Evolutionary conservation across 2,113 vertebrate genomes (phyloP).

Genomic region (Poicephalus gulielmi): DNA sequence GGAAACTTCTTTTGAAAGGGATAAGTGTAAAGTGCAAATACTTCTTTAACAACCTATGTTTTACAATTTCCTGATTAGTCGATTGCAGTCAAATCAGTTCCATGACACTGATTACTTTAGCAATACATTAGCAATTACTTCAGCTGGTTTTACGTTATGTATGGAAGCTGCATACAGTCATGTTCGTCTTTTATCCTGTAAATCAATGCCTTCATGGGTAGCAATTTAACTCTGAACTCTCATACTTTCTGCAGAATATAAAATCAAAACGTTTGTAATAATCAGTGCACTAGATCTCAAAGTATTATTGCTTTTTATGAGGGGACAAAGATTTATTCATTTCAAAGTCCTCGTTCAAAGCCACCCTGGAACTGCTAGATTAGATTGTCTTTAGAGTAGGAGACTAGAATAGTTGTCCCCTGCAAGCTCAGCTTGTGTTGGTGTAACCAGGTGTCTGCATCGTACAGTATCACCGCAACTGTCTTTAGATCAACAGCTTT

Average conservation of each 20-base stretch:
- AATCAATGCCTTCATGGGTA: not conserved
- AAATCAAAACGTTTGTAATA: not conserved
- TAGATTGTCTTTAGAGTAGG: not conserved
- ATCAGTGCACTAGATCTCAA: not conserved
- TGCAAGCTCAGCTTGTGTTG: not conserved
- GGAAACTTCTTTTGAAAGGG: not conserved
- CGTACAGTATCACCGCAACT: accelerated
- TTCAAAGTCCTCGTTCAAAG: not conserved
- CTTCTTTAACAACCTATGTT: not conserved
- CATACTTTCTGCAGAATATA: not conserved
- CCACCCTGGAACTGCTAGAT: not conserved
- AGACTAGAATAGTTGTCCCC: not conserved
- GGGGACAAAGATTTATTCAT: not conserved
- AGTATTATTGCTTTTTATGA: not conserved
- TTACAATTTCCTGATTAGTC: conserved; percentile 15
- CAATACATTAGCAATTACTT: not conserved
- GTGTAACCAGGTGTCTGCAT: not conserved
- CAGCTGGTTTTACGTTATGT: not conserved
- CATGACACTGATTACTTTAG: not conserved
- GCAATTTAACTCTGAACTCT: not conserved
- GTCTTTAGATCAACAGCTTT: not conserved
- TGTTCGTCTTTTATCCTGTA: not conserved
- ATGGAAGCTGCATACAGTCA: not conserved
- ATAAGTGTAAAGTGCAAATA: not conserved
- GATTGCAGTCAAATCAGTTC: not conserved